Conservation (phyloP, 2,797 vertebrate genomes). For the Rhinogobio ventralis region DNA sequence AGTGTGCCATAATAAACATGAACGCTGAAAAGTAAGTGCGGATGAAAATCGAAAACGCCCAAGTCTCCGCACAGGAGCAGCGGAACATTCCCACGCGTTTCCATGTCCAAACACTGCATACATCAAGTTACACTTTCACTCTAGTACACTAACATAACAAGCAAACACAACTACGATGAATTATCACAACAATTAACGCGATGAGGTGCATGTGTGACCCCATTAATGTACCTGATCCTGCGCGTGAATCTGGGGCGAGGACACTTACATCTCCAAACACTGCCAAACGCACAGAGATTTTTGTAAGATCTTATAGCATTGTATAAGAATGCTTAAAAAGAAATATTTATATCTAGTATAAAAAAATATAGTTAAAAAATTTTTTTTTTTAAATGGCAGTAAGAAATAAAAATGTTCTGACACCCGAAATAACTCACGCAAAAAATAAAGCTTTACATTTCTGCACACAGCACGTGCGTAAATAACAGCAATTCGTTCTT, state of each 20-base stretch:
- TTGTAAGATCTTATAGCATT: not conserved
- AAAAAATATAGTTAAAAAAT: not conserved
- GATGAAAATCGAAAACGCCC: slow-evolving; percentile 29
- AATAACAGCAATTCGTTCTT: not conserved
- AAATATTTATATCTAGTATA: no score
- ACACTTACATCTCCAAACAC: slow-evolving; percentile 2
- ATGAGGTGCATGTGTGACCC: not conserved
- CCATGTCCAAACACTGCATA: not conserved
- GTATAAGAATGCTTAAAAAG: not conserved
- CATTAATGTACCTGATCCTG: not conserved
- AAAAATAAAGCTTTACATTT: not conserved
- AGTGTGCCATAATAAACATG: not conserved
- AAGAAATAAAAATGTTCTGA: not conserved
- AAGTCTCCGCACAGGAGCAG: slow-evolving; percentile 9
- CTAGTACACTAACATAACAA: not conserved
- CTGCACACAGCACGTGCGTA: not conserved
- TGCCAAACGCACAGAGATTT: not conserved
- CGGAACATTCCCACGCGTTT: not conserved
- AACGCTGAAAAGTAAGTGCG: not conserved
- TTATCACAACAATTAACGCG: not conserved
- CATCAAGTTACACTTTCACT: not conserved
- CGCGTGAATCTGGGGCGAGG: slow-evolving; percentile 18
- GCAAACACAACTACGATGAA: not conserved
- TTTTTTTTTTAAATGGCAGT: no score
- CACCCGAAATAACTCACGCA: not conserved